phyloP scores from a whole-genome alignment of 2,113 vertebrate species.

The Mesitornis unicolor region DNA sequence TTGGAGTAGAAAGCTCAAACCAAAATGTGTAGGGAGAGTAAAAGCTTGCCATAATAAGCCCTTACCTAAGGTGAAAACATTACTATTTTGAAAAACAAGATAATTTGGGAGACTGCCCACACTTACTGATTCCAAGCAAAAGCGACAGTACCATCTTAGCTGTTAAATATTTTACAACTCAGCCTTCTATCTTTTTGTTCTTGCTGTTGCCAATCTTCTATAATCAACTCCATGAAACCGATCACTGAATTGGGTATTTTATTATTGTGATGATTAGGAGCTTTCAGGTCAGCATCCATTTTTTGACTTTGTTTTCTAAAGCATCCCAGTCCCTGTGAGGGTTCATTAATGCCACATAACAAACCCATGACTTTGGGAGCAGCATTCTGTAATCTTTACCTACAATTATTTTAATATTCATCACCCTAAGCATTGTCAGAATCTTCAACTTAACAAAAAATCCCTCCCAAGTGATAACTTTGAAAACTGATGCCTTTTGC shows the following conservation, averaged over 20 bases:
- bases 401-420: background rate
- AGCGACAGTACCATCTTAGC: conserved; percentile 2
- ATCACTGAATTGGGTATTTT: background rate
- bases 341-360: background rate
- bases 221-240: background rate
- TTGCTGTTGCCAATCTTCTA: background rate
- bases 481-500: background rate
- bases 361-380: background rate
- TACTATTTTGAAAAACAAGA: conserved; percentile 43
- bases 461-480: background rate
- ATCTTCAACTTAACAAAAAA: background rate
- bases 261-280: background rate
- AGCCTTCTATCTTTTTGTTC: background rate
- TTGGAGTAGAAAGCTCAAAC: background rate
- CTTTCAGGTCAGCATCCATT: background rate
- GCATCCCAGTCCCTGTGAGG: background rate
- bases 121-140: background rate
- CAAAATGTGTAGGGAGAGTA: background rate
- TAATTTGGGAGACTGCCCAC: conserved; percentile 8
- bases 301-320: background rate
- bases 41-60: conserved; percentile 18
- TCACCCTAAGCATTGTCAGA: background rate
- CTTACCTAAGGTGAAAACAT: conserved; percentile 20
- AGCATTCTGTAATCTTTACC: background rate
- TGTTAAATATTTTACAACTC: background rate